Conservation (phyloP, 2,888 invertebrate genomes). For the Osedax fenrisi region DNA sequence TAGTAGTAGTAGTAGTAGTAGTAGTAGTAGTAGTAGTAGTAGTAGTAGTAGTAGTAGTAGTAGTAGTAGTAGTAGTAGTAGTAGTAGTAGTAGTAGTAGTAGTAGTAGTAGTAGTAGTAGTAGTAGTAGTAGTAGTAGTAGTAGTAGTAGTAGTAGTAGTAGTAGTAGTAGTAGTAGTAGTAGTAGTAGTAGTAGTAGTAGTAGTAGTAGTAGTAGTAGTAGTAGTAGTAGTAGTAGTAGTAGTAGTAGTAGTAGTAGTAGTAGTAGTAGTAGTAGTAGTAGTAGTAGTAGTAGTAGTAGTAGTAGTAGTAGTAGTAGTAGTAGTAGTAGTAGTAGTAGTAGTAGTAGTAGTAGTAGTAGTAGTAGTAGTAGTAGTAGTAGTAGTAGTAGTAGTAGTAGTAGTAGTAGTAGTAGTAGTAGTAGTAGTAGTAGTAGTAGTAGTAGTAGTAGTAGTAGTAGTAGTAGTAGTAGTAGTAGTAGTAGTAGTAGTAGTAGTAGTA, state of each 20-base stretch:
- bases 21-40: slow-evolving; percentile 4
- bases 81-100: slow-evolving; percentile 10
- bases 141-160: slow-evolving; percentile 10
- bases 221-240: slow-evolving; percentile 15
- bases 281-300: slow-evolving; percentile 16
- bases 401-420: slow-evolving; percentile 17
- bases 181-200: slow-evolving; percentile 13
- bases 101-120: slow-evolving; percentile 4
- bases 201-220: slow-evolving; percentile 18
- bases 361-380: slow-evolving; percentile 13
- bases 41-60: slow-evolving; percentile 10
- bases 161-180: slow-evolving; percentile 18
- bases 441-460: slow-evolving; percentile 17
- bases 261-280: slow-evolving; percentile 19
- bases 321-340: slow-evolving; percentile 18
- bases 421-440: slow-evolving; percentile 19
- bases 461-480: slow-evolving; percentile 17
- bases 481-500: slow-evolving; percentile 18
- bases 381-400: slow-evolving; percentile 15
- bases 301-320: slow-evolving; percentile 15
- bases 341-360: slow-evolving; percentile 13
- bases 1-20: slow-evolving; percentile 10
- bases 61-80: slow-evolving; percentile 10
- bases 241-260: slow-evolving; percentile 17
- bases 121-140: slow-evolving; percentile 10